Percentiles rank a stretch among this genome's conserved stretches.
Evolutionary conservation across 1,140 invertebrate species (phyloP).

Genomic region (Eupristina koningsbergeri): DNA sequence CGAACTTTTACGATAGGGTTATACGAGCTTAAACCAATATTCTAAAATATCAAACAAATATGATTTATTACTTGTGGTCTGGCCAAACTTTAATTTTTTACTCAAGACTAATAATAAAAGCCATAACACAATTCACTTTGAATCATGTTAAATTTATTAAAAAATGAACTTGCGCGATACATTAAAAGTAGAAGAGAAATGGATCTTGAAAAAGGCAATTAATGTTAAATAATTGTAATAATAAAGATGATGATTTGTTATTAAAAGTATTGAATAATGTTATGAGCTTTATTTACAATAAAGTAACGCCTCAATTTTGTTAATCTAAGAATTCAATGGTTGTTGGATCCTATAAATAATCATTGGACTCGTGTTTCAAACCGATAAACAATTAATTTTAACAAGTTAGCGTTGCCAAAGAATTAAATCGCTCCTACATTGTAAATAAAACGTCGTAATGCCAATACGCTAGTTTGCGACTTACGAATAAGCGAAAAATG

Average conservation of each 20-base stretch:
- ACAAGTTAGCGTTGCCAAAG: not conserved
- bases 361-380: not conserved
- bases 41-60: not conserved
- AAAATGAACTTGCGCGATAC: too few relatives aligned
- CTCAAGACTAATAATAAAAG: not conserved
- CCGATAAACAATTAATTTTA: not conserved
- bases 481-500: not conserved
- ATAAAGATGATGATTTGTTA: too few relatives aligned
- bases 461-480: not conserved
- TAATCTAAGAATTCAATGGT: not conserved
- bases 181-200: too few relatives aligned
- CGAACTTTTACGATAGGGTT: not conserved
- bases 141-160: too few relatives aligned
- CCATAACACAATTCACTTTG: not conserved
- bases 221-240: too few relatives aligned
- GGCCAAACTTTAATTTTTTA: not conserved
- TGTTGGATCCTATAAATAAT: not conserved
- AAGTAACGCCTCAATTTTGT: too few relatives aligned
- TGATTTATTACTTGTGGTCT: not conserved
- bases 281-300: too few relatives aligned
- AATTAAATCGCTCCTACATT: not conserved
- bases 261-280: too few relatives aligned
- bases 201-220: not conserved
- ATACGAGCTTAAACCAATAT: not conserved
- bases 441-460: not conserved